Conservation (phyloP, 2,888 invertebrate species). For the Adelphocoris suturalis region DNA sequence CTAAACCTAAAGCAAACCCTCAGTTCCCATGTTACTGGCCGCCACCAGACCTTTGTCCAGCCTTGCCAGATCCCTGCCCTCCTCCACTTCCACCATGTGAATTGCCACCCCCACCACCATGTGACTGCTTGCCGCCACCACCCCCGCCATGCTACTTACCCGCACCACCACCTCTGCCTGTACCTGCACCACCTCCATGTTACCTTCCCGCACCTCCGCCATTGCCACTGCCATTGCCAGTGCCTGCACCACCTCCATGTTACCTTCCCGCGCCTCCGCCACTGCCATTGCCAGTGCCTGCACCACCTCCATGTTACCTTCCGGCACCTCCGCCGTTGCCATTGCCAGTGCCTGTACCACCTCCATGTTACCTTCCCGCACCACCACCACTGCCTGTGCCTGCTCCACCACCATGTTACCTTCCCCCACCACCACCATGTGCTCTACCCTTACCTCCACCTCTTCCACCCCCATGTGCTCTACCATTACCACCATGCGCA, state of each 20-base stretch:
- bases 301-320: constrained; percentile 7
- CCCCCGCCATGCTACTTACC: neutral
- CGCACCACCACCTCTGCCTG: neutral
- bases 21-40: constrained; percentile 35
- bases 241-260: neutral
- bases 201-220: neutral
- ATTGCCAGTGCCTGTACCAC: neutral
- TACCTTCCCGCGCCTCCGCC: neutral
- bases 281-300: neutral
- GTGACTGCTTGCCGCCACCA: neutral
- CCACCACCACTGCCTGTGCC: too few species aligned
- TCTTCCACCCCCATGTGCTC: neutral
- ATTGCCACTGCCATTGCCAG: too few species aligned
- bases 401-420: too few species aligned
- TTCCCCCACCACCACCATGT: neutral
- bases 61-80: neutral
- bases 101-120: neutral
- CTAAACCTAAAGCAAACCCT: neutral
- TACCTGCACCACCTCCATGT: neutral
- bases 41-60: constrained; percentile 19
- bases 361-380: neutral
- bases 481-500: neutral
- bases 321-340: neutral
- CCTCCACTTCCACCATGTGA: neutral
- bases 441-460: neutral